Evolutionary conservation across 2,797 vertebrate species (phyloP), one percentile per base, ranked within the genome.

Genomic region (Myiothlypis chrysogaster): DNA sequence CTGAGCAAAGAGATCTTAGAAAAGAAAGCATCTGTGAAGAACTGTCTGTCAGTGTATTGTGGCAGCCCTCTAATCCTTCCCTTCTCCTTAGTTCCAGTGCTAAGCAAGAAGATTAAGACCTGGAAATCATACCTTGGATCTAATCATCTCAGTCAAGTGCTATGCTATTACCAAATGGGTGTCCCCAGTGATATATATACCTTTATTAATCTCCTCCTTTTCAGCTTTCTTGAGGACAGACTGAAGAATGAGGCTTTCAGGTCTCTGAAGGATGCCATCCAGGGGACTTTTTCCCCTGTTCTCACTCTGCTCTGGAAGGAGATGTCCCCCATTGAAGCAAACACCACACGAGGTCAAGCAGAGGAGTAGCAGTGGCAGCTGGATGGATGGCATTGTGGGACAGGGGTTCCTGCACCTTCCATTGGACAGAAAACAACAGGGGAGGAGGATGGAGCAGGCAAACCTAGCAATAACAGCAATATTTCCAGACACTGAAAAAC

Each of bases 211-310:
- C 27, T 95, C 97, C 70, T 98, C 97, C 47, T 98, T 98, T 93
- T 98, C 98, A 66, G 98, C 96, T 76, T 98, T 98, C 77, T 96
- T 97, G 53, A 99, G 97, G 50, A 98, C 96, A 68, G 98, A 98
- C 32, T 97, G 97, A 44, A 99, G 75, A 89, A 98, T 93, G 43
- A 98, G 95, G 50, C 89, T 98, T 80, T 98, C 98, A 13, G 98
- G 97, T 97, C 97, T 98, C 97, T 98, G 98, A 49, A 98, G 96
- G 64, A 98, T 97, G 91, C 98, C 97, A 80, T 98, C 97, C 76
- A 98, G 95, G 80, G 96, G 96, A 69, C 87, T 96, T 23, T 90
- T 94, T 77, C 98, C 97, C 64, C 35, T 85, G 17, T 89, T 91
- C 60, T 98, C 97, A 4, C 97, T 97, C 49, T 97, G 98, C 20